phyloP scores from a whole-genome alignment of 2,888 invertebrate species.

The Augochlorella aurata region DNA sequence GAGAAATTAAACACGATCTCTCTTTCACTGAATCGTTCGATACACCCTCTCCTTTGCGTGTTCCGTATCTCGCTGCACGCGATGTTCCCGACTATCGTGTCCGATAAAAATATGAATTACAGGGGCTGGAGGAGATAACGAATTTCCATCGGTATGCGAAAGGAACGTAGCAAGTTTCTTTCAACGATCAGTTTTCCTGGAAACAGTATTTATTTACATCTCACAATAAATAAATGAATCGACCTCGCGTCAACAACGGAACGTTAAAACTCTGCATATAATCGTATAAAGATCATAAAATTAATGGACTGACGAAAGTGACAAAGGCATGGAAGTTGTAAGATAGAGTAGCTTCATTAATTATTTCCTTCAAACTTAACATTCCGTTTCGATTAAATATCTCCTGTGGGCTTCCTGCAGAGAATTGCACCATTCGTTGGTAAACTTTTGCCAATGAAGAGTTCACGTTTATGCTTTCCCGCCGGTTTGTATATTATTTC shows the following conservation, averaged over 20 bases:
- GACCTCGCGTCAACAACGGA: neutral
- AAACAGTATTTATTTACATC: slow-evolving; percentile 56
- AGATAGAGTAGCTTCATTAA: neutral
- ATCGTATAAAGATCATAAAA: slow-evolving; percentile 7
- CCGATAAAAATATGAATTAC: slow-evolving; percentile 7
- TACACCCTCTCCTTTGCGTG: neutral
- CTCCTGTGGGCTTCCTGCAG: neutral
- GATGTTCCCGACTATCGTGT: neutral
- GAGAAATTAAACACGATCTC: slow-evolving; percentile 71
- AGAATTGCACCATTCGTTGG: neutral
- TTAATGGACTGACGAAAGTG: slow-evolving; percentile 1
- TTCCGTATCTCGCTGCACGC: slow-evolving; percentile 11
- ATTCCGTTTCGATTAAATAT: neutral
- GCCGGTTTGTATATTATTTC: slow-evolving; percentile 46
- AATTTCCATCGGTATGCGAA: neutral
- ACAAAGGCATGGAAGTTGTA: slow-evolving; percentile 14
- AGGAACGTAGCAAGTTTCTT: neutral
- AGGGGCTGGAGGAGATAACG: neutral
- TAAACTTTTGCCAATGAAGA: neutral
- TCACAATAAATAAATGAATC: slow-evolving; percentile 41
- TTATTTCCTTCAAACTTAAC: slow-evolving; percentile 8
- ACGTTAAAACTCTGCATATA: neutral
- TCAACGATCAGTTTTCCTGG: slow-evolving; percentile 15
- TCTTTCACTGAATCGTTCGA: slow-evolving; percentile 29
- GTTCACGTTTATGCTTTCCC: slow-evolving; percentile 43